Percentiles rank a stretch among this genome's conserved stretches.
These are phyloP conservation scores for Oncorhynchus tshawytscha DNA, from an alignment of 2,113 vertebrate genomes.

Conservation along the genomic window DNA sequence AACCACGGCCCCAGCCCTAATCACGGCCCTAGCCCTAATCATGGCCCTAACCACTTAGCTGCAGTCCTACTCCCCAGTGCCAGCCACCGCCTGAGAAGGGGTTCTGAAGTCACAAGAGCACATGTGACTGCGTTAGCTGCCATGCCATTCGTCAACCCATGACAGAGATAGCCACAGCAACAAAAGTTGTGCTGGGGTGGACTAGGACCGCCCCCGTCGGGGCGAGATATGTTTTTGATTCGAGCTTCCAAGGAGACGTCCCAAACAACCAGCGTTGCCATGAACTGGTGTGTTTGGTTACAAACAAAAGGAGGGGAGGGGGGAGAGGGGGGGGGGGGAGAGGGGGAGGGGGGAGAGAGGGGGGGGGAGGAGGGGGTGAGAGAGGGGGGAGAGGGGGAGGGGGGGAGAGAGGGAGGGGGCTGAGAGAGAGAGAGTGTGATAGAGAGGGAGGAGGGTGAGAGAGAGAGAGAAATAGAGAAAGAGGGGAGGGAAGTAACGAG, in stretches of 20 bases:
- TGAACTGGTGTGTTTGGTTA: slow-evolving; percentile 74
- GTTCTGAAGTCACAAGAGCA: slow-evolving; percentile 7
- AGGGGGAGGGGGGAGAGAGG: not conserved
- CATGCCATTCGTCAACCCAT: slow-evolving; percentile 42
- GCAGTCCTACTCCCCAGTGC: not conserved
- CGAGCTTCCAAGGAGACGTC: slow-evolving; percentile 61
- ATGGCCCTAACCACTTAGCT: not conserved
- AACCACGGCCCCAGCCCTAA: too few relatives aligned
- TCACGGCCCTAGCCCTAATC: too few relatives aligned
- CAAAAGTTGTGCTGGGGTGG: slow-evolving; percentile 26
- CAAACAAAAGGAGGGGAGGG: slow-evolving; percentile 57
- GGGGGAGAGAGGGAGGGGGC: not conserved
- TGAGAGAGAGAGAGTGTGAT: not conserved
- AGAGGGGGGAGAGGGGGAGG: too few relatives aligned
- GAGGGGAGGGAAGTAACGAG: not conserved
- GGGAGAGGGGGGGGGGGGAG: slow-evolving; percentile 33
- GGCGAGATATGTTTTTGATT: slow-evolving; percentile 62
- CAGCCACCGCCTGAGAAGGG: slow-evolving; percentile 10
- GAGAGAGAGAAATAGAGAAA: not conserved
- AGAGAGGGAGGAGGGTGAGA: not conserved
- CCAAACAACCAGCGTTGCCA: slow-evolving; percentile 72
- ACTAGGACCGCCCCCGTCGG: slow-evolving; percentile 22
- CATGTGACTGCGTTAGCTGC: not conserved
- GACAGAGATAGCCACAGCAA: slow-evolving; percentile 18
- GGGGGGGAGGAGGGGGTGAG: too few relatives aligned